Percentiles rank a stretch among this genome's conserved stretches.
Conservation (phyloP, 2,888 invertebrate genomes). For the Cheilosia pagana region DNA sequence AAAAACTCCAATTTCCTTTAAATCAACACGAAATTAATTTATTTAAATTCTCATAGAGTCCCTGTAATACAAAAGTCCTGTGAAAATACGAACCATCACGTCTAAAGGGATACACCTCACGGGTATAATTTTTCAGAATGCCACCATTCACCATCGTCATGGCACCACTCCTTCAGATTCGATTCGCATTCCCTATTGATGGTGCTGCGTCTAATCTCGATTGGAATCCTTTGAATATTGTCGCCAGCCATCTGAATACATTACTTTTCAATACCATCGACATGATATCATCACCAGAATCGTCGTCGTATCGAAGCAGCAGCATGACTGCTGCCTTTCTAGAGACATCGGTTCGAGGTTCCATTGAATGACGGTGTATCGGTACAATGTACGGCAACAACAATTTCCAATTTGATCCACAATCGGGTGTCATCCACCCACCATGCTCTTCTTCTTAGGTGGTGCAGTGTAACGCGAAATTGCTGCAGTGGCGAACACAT, state of each 20-base stretch:
- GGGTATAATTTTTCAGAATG: constrained; percentile 11
- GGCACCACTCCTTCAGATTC: constrained; percentile 37
- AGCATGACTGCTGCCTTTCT: neutral
- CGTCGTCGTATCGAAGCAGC: constrained; percentile 11
- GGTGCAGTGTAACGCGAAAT: neutral
- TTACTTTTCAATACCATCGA: constrained; percentile 61
- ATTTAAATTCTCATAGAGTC: neutral
- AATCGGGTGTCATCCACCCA: neutral
- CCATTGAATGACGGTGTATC: constrained; percentile 39
- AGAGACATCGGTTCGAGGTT: constrained; percentile 28
- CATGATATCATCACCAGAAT: constrained; percentile 64
- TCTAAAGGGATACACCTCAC: too few relatives aligned
- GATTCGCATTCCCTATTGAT: constrained; percentile 37
- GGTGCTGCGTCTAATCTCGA: constrained; percentile 61
- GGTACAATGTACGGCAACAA: constrained; percentile 10
- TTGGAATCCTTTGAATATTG: constrained; percentile 72
- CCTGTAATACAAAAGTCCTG: neutral
- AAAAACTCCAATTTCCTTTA: too few relatives aligned
- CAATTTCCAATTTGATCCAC: constrained; percentile 30
- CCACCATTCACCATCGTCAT: neutral
- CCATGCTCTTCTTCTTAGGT: neutral
- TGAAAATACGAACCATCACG: neutral
- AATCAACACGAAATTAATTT: neutral
- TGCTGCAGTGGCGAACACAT: constrained; percentile 23
- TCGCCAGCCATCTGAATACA: constrained; percentile 71